phyloP scores from a whole-genome alignment of 2,797 vertebrate species.

The Silurus aristotelis region DNA sequence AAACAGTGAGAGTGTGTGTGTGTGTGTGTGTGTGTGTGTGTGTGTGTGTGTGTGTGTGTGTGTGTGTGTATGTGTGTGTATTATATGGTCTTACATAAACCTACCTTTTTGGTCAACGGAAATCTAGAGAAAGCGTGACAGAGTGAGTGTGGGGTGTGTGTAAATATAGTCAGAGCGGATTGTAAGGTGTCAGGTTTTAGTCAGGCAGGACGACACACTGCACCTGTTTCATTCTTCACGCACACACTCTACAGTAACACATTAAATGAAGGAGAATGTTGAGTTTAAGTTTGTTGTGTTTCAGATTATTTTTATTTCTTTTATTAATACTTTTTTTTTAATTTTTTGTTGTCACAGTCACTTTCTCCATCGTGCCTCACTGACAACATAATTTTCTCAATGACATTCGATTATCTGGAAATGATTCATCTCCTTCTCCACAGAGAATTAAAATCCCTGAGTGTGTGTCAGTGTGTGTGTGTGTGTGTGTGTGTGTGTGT shows the following conservation, averaged over 20 bases:
- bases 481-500: conserved; percentile 3
- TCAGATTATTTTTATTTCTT: not conserved
- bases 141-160: not conserved
- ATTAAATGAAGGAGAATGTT: not conserved
- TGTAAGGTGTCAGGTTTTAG: not conserved
- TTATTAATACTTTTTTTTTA: not conserved
- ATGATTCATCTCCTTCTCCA: not conserved
- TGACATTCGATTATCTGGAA: not conserved
- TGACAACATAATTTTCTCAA: not conserved
- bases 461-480: too few species aligned
- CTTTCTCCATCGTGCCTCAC: not conserved
- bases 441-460: not conserved
- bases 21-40: conserved; percentile 32
- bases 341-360: not conserved
- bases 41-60: conserved; percentile 27
- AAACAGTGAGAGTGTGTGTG: not conserved
- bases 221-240: not conserved
- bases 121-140: not conserved
- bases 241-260: not conserved
- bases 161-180: not conserved
- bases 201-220: not conserved
- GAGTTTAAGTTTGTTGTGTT: not conserved
- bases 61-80: not conserved
- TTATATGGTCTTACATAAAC: not conserved
- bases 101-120: not conserved